phyloP scores from a whole-genome alignment of 2,888 invertebrate genomes.

The Lithosia quadra region DNA sequence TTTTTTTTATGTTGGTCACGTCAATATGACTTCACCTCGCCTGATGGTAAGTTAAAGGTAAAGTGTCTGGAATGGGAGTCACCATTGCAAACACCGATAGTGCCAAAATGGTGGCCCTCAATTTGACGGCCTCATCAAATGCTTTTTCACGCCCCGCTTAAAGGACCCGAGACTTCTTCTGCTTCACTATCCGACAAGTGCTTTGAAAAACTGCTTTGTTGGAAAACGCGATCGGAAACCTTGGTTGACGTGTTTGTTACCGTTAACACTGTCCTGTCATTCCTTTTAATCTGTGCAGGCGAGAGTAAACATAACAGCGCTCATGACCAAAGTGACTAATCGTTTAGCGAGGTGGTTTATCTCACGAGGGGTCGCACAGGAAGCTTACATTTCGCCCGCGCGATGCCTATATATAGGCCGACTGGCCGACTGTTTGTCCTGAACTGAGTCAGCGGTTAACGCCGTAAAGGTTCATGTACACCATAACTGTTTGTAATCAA shows the following conservation, averaged over 20 bases:
- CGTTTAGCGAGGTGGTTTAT: constrained; percentile 12
- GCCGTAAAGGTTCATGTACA: constrained; percentile 26
- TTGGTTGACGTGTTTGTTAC: not conserved
- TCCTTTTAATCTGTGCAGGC: too few relatives aligned
- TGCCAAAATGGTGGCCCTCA: too few relatives aligned
- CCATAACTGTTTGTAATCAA: not conserved
- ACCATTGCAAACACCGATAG: too few relatives aligned
- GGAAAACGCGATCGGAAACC: not conserved
- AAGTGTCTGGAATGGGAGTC: too few relatives aligned
- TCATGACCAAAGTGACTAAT: not conserved
- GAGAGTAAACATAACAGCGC: not conserved
- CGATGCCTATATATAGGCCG: constrained; percentile 58
- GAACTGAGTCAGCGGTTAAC: constrained; percentile 60
- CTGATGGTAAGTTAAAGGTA: too few relatives aligned
- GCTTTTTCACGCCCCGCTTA: too few relatives aligned
- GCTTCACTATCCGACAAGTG: too few relatives aligned
- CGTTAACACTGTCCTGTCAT: not conserved
- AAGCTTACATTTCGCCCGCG: constrained; percentile 50
- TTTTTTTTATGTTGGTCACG: too few relatives aligned
- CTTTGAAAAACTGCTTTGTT: too few relatives aligned
- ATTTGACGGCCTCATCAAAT: too few relatives aligned
- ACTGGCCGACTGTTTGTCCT: constrained; percentile 47
- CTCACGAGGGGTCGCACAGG: constrained; percentile 42
- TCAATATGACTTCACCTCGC: too few relatives aligned
- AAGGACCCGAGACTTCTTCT: too few relatives aligned